Evolutionary conservation across 2,888 invertebrate genomes (phyloP).

Genomic region (Dexiosoma caninum): DNA sequence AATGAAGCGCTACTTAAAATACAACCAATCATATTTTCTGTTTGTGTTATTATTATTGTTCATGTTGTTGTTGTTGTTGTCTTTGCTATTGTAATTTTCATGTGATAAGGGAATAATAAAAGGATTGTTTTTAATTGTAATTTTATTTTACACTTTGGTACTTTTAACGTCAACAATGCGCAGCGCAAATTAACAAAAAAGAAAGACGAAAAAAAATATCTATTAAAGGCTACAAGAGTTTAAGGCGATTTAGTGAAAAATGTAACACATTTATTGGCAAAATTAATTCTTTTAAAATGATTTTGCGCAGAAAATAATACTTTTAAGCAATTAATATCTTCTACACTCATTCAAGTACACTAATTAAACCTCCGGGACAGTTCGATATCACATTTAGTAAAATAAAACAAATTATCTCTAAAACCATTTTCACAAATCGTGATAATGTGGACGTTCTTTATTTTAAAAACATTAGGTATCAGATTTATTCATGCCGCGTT

Average conservation of each 20-base stretch:
- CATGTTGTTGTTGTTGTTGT: constrained; percentile 4
- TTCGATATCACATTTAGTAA: no score
- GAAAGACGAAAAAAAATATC: background rate
- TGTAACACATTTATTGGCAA: background rate
- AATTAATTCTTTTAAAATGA: background rate
- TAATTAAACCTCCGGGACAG: no score
- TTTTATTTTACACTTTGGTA: constrained; percentile 62
- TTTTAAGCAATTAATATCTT: no score
- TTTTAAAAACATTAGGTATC: no score
- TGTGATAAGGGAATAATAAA: constrained; percentile 62
- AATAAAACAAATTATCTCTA: no score
- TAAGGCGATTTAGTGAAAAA: background rate
- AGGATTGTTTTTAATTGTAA: constrained; percentile 61
- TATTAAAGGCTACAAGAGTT: background rate
- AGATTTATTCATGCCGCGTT: no score
- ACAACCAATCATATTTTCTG: constrained; percentile 49
- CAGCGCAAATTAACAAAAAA: constrained; percentile 7
- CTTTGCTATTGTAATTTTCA: constrained; percentile 34
- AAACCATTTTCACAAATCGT: no score
- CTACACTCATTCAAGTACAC: no score
- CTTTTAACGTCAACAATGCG: constrained; percentile 46
- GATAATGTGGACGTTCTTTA: no score
- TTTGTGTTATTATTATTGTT: no score
- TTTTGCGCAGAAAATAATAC: no score
- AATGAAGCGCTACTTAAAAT: constrained; percentile 26